Base-by-base conservation (phyloP, 2,113 vertebrate genomes). In the Anolis sagrei region DNA sequence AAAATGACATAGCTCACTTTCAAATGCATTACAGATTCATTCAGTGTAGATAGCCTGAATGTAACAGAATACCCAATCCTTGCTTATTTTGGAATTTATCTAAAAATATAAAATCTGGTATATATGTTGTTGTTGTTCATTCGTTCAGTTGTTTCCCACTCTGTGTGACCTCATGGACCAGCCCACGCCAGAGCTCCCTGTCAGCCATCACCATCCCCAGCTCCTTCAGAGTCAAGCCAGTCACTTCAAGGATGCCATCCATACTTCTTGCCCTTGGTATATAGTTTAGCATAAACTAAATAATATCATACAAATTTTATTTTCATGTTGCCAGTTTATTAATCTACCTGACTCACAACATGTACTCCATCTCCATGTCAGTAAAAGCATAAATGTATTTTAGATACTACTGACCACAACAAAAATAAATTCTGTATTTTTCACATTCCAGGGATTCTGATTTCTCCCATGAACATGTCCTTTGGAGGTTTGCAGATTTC, bases 381-480 rank as follows among this genome's bases (percentile, higher is more conserved):
- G 11, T 74, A 79, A 79, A 80, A 68, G 9, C 75, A 74, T 27
- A 83, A 62, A 69, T 23, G 54, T 64, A 27, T 36, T 79, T 79
- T 39, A 51, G 39, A 51, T 78, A 73, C 13, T 25, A 77, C 34
- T 70, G 25, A 25, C n/a, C 34, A 9, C 7, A 13, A 32, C 19
- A 61, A 34, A 21, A 29, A 66, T 25, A 68, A 81, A 82, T 62
- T 29, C 16, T 36, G 7, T n/a, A 29, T 74, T 39, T 74, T 54
- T 23, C 27, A 66, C 36, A 39, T 36, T n/a, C 48, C 5, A 74
- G 9, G 54, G 21, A 74, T 80, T 62, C n/a, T 61, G 54, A 32
- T 39, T 34, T 51, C 58, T n/a, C n/a, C 32, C 9, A n/a, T 79
- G n/a, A 23, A 83, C 32, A 69, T 66, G 48, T 4, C 5, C 62